Conservation (phyloP, 1,140 invertebrate species). For the Drosophila punjabiensis region DNA sequence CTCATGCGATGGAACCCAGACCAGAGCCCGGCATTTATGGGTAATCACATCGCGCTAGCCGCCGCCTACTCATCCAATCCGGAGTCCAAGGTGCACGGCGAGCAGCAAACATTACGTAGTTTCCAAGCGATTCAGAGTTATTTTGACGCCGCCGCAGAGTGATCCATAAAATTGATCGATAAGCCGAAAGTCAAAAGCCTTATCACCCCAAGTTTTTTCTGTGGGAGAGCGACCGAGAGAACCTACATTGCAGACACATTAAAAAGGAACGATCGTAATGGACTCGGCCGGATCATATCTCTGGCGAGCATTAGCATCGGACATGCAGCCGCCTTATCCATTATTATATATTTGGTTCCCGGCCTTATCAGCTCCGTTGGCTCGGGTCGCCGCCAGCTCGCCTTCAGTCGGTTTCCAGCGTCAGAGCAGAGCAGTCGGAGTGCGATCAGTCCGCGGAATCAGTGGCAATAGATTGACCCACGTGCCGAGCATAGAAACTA, state of each 20-base stretch:
- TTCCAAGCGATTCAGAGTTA: constrained; percentile 71
- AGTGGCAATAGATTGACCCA: constrained; percentile 17
- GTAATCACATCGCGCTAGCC: constrained; percentile 30
- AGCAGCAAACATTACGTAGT: constrained; percentile 67
- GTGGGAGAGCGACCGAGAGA: background rate
- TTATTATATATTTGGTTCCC: constrained; percentile 4
- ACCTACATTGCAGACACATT: constrained; percentile 47
- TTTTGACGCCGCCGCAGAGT: constrained; percentile 60
- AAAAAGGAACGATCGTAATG: constrained; percentile 21
- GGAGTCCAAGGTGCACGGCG: constrained; percentile 56
- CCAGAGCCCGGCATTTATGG: constrained; percentile 17
- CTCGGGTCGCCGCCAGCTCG: constrained; percentile 21
- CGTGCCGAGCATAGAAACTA: constrained; percentile 56
- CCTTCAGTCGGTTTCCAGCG: constrained; percentile 56
- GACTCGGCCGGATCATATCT: constrained; percentile 31
- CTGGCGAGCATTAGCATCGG: constrained; percentile 45
- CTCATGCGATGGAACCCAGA: constrained; percentile 30
- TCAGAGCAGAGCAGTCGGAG: constrained; percentile 45
- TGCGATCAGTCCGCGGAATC: constrained; percentile 15
- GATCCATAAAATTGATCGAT: constrained; percentile 67
- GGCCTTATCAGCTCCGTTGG: constrained; percentile 52
- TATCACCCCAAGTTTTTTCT: constrained; percentile 40
- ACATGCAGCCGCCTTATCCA: constrained; percentile 49
- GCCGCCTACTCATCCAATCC: constrained; percentile 46
- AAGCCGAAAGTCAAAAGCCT: constrained; percentile 50